A percentile compares a stretch with the other conserved stretches of the same genome.
These are phyloP conservation scores for Oreohelix idahoensis DNA, from an alignment of 1,140 invertebrate species.

Conservation along the genomic window DNA sequence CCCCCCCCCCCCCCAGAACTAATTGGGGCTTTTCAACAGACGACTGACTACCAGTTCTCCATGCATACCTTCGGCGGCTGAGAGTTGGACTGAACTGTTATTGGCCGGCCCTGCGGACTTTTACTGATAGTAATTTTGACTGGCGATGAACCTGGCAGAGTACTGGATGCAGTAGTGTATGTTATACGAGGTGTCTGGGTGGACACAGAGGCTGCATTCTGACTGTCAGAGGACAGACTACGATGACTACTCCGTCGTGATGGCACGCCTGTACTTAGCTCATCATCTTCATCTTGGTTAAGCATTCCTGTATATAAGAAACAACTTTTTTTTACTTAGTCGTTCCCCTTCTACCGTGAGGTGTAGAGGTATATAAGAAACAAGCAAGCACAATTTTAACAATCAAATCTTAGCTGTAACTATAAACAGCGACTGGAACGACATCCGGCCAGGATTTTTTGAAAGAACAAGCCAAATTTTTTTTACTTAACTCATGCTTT, in stretches of 20 bases:
- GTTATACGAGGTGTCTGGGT: constrained; percentile 60
- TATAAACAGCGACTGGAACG: no score
- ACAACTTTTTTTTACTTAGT: no score
- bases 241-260: constrained; percentile 55
- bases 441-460: no score
- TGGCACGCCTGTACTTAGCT: constrained; percentile 52
- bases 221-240: constrained; percentile 61
- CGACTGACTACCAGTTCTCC: no score
- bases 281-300: constrained; percentile 68
- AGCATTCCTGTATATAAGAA: constrained; percentile 44
- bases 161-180: constrained; percentile 55
- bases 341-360: no score
- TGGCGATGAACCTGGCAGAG: constrained; percentile 58
- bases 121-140: constrained; percentile 71
- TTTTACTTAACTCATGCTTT: no score
- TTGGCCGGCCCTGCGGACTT: constrained; percentile 62
- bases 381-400: not conserved
- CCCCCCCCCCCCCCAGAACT: no score
- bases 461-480: no score
- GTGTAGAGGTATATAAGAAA: not conserved
- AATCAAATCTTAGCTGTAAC: not conserved
- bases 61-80: constrained; percentile 70
- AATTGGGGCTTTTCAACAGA: no score
- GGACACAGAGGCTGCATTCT: constrained; percentile 58
- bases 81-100: constrained; percentile 54